Evolutionary conservation across 2,113 vertebrate genomes (phyloP).

Genomic region (Shinisaurus crocodilurus): DNA sequence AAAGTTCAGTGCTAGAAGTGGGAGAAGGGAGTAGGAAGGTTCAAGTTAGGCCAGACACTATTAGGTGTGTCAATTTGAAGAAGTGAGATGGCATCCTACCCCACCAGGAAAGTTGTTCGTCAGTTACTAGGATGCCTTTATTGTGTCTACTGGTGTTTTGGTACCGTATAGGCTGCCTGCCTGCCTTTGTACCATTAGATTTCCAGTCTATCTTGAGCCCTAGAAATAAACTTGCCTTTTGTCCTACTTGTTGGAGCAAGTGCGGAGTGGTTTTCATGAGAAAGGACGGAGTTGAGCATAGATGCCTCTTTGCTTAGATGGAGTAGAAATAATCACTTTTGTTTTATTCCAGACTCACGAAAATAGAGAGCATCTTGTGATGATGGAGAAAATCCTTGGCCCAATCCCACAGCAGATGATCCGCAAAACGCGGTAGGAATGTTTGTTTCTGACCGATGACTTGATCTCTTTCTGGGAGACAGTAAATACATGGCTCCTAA

Average conservation of each 20-base stretch:
- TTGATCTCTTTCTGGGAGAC: neutral
- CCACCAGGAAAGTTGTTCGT: too few relatives aligned
- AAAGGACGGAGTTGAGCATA: neutral
- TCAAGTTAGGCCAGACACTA: too few relatives aligned
- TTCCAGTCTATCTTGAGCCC: neutral
- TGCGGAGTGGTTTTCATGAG: neutral
- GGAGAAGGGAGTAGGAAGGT: too few relatives aligned
- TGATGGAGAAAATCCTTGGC: constrained; percentile 97
- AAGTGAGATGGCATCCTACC: too few relatives aligned
- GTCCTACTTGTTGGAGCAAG: neutral
- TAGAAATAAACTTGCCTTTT: neutral
- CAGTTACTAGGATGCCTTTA: neutral
- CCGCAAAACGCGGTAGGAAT: constrained; percentile 87
- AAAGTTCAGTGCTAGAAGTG: neutral
- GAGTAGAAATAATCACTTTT: too few relatives aligned
- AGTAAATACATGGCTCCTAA: too few relatives aligned
- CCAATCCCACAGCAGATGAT: constrained; percentile 91
- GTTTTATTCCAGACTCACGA: constrained; percentile 87
- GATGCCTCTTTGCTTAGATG: accelerated
- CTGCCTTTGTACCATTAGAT: neutral
- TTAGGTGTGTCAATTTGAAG: too few relatives aligned
- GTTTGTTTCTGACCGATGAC: neutral
- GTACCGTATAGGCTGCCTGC: too few relatives aligned
- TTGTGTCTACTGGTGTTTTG: too few relatives aligned
- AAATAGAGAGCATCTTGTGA: constrained; percentile 95